Conservation (phyloP, 2,888 invertebrate genomes). For the Sericinus montela region DNA sequence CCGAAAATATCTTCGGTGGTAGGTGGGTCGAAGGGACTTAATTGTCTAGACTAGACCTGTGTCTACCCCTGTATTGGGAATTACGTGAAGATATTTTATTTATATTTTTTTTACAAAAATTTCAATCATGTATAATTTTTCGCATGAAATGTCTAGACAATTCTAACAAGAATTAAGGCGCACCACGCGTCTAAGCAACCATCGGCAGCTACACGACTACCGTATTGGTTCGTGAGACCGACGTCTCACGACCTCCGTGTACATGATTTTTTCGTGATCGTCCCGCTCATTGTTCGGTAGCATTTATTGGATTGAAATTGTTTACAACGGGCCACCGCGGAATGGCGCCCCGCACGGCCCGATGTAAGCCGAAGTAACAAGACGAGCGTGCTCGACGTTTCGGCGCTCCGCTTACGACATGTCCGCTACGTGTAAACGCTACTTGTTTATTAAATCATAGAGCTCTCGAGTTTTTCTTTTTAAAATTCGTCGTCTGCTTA, state of each 20-base stretch:
- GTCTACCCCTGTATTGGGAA: no score
- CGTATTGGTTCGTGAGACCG: conserved; percentile 50
- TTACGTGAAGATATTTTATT: no score
- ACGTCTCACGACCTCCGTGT: conserved; percentile 69
- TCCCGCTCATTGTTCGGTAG: conserved; percentile 74
- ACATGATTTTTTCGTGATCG: conserved; percentile 78
- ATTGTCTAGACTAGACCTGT: no score
- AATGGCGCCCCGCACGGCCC: conserved; percentile 18
- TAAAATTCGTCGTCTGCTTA: no score
- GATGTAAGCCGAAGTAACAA: conserved; percentile 23
- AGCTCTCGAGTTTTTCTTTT: no score
- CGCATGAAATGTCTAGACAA: no score
- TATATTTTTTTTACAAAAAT: no score
- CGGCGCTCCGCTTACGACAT: conserved; percentile 7
- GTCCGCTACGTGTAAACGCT: background rate
- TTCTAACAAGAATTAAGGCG: no score
- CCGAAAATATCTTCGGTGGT: no score
- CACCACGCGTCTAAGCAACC: conserved; percentile 7
- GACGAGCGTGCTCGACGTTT: conserved; percentile 26
- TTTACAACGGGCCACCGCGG: conserved; percentile 51
- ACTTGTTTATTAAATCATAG: background rate
- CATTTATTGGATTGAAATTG: conserved; percentile 72
- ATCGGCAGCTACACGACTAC: conserved; percentile 57
- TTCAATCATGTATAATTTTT: no score
- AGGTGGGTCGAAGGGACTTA: no score